Evolutionary conservation across 2,888 invertebrate genomes (phyloP).

Genomic region (Phymatocera aterrima): DNA sequence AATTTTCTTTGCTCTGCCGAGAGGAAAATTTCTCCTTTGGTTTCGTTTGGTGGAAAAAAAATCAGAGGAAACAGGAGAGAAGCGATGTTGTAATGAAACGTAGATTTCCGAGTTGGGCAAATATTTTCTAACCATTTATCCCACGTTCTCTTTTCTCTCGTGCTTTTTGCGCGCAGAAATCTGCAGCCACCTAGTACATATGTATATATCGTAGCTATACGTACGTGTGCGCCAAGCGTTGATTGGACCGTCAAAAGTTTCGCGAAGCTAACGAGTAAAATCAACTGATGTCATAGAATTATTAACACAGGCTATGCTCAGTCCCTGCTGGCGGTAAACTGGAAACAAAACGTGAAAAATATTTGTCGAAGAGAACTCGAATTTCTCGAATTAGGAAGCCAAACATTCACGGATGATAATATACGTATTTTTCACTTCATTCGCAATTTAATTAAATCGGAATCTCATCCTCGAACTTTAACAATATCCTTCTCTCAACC

Average conservation of each 20-base stretch:
- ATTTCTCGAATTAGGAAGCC: not conserved
- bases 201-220: not conserved
- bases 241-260: slow-evolving; percentile 28
- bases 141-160: not conserved
- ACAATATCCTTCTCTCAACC: not conserved
- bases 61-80: no score
- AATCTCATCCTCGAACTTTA: not conserved
- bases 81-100: no score
- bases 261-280: slow-evolving; percentile 23
- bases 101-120: no score
- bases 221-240: not conserved
- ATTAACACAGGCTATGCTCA: not conserved
- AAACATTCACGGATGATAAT: slow-evolving; percentile 1
- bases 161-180: not conserved
- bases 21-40: no score
- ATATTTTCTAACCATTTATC: not conserved
- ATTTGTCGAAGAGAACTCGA: not conserved
- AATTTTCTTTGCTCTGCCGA: no score
- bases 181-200: not conserved
- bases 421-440: not conserved
- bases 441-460: no score
- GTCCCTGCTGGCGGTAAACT: not conserved
- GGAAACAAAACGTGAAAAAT: not conserved
- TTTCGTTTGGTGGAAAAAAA: no score
- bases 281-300: slow-evolving; percentile 33